Base-by-base conservation (phyloP, 2,797 vertebrate genomes). In the Neostethus bicornis region DNA sequence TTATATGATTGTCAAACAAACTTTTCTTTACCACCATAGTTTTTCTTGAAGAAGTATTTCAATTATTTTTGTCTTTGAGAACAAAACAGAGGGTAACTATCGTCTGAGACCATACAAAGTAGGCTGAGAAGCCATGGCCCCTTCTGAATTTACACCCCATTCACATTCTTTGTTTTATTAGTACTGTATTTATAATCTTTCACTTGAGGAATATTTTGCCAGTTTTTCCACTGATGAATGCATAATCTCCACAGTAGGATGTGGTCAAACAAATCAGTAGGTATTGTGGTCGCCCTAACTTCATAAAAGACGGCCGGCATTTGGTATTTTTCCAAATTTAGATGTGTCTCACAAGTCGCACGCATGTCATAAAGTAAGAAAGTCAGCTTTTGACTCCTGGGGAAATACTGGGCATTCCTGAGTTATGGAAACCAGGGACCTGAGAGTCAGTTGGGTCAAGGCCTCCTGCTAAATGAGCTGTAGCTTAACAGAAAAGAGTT, bases 381-480 rank as follows among this genome's bases (percentile, higher is more conserved):
- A 7, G 7, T 32, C 43, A 4, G 21, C 46, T 23, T 47, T 35
- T 73, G 38, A 41, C 38, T 41, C 55, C 42, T 31, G 19, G 3
- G 66, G 51, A 53, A 52, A 60, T 43, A 2, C 8, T 46, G 23
- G 37, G 76, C 74, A 85, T 87, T 75, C 79, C 69, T 68, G 17
- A 53, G 48, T 65, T 70, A 42, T 77, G 48, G 39, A 66, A 78
- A 74, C 72, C 55, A 52, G 66, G 47, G 60, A 68, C 76, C 70
- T 57, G 16, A 50, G 60, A 69, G 58, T 85, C 67, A 66, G 10
- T 32, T 41, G 39, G 83, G 77, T 79, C 75, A 64, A 12, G 70
- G 54, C 72, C 70, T 79, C 72, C 8, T 23, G 44, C 50, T 81
- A 79, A 86, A 83, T 79, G 77, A 84, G 71, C 73, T 78, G 74